Conservation (phyloP, 2,113 vertebrate genomes). For the Hippoglossus stenolepis region DNA sequence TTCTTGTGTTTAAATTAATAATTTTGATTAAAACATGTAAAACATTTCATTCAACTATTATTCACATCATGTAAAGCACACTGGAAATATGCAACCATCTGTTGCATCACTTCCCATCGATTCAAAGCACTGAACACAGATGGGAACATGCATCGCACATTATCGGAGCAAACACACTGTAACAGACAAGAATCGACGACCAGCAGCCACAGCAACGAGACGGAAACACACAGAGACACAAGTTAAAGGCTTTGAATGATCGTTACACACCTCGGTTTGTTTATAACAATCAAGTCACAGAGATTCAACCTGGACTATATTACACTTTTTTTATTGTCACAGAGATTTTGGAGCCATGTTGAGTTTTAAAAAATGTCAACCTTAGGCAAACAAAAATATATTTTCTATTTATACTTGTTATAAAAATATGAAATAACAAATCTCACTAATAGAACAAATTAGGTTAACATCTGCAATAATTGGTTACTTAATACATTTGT, state of each 20-base stretch:
- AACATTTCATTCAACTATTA: neutral
- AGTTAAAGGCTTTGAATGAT: slow-evolving; percentile 19
- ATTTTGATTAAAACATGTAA: neutral
- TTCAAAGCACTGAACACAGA: slow-evolving; percentile 18
- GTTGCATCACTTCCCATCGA: slow-evolving; percentile 51
- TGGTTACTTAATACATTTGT: neutral
- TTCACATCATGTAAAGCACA: slow-evolving; percentile 25
- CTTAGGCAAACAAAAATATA: too few species aligned
- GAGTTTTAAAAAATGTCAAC: neutral
- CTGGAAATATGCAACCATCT: slow-evolving; percentile 35
- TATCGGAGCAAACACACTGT: neutral
- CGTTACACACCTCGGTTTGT: neutral
- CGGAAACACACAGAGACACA: slow-evolving; percentile 21
- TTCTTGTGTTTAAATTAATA: fast-evolving
- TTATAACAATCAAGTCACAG: neutral
- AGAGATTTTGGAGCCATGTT: neutral
- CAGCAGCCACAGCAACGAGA: slow-evolving; percentile 28
- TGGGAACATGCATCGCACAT: slow-evolving; percentile 51
- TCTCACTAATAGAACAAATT: neutral
- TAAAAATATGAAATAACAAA: too few species aligned
- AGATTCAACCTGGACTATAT: neutral
- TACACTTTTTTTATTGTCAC: neutral
- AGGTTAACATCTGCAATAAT: neutral
- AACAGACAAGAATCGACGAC: neutral
- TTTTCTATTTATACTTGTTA: too few species aligned